Base-by-base conservation (phyloP, 2,113 vertebrate genomes). In the Podilymbus podiceps region DNA sequence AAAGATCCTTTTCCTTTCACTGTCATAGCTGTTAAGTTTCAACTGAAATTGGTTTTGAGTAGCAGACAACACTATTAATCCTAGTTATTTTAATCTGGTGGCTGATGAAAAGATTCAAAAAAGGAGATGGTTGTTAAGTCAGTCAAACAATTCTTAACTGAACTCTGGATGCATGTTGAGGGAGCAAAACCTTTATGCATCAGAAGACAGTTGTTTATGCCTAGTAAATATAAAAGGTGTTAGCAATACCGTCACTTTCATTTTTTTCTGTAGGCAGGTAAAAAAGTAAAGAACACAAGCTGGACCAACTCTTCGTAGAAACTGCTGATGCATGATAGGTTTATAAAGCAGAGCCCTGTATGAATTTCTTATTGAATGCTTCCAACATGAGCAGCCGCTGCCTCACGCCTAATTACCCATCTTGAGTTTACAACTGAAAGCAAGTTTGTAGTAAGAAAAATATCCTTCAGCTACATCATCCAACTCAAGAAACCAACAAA, bases 1-100 rank as follows among this genome's bases (percentile, higher is more conserved):
- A 96, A 96, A 94, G 85, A 96, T 92, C 64, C 52, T 93, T 93
- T 95, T 92, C 95, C 92, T 90, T 93, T 90, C 88, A 88, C 59
- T 94, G 72, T 78, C 86, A 95, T 77, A 80, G 88, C 62, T 90
- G 83, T 90, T 96, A 93, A 93, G 64, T 86, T 64, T 93, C 82
- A 93, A 88, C 8, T 90, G 82, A 96, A 88, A 86, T 25, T 78
- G 38, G 47, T 95, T 96, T 77, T 86, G 79, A 86, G 86, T 21
- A 93, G 68, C 60, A 86, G 92, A 89, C 95, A 97, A 84, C 49
- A 44, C 52, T 38, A 84, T 80, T 90, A 97, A 94, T 93, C 92
- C 73, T 14, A 94, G 56, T 60, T 95, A 86, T 90, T 93, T 96
- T 93, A 94, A 96, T 92, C 92, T 89, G 83, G 68, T 90, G 93